A percentile compares a stretch with the other conserved stretches of the same genome.
Conservation (phyloP, 2,888 invertebrate species). For the Pachycephus smyrnensis region DNA sequence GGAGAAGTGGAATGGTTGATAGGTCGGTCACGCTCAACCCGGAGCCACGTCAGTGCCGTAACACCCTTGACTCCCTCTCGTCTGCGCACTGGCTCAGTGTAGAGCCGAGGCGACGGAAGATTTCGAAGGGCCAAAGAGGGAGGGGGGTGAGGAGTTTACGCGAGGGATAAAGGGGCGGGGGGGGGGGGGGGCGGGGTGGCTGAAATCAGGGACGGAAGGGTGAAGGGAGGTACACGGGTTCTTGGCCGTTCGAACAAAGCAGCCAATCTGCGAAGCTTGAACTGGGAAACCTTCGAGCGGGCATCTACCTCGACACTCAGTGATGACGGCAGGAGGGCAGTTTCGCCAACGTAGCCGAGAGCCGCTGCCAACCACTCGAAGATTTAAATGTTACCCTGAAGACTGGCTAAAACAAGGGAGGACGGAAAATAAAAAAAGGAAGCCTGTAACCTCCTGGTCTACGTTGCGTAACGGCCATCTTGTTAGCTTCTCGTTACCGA, state of each 20-base stretch:
- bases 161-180: conserved; percentile 10
- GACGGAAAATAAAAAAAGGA: not conserved
- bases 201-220: not conserved
- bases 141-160: not conserved
- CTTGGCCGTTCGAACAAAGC: conserved; percentile 40
- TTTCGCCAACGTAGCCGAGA: conserved; percentile 31
- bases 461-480: not conserved
- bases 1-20: conserved; percentile 30
- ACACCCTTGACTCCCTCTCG: conserved; percentile 18
- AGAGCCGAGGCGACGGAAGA: conserved; percentile 5
- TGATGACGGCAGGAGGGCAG: conserved; percentile 10
- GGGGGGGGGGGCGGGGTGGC: not conserved
- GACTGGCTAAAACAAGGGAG: not conserved
- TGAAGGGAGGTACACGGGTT: conserved; percentile 18
- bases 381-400: not conserved
- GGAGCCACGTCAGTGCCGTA: conserved; percentile 24
- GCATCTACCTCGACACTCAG: conserved; percentile 24
- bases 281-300: conserved; percentile 21
- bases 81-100: conserved; percentile 2
- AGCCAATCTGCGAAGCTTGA: conserved; percentile 40
- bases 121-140: not conserved
- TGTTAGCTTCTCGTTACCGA: not conserved
- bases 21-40: conserved; percentile 38
- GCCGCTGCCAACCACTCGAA: not conserved
- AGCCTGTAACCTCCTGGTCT: not conserved